These are phyloP conservation scores for Tachycineta bicolor DNA, from an alignment of 2,113 vertebrate species.

Conservation along the genomic window DNA sequence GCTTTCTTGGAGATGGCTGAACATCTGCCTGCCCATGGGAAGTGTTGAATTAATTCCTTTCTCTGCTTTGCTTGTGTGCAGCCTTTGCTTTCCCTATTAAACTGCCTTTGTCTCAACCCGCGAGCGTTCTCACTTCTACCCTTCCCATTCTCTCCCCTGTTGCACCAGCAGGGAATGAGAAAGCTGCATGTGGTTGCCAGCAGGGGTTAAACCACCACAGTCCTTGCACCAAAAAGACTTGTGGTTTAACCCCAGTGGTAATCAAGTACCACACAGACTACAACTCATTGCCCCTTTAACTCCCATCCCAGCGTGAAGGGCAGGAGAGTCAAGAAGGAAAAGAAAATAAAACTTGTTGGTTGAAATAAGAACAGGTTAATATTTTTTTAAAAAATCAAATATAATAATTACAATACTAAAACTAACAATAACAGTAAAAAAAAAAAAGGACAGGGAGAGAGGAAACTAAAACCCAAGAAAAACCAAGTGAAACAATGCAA, in stretches of 20 bases:
- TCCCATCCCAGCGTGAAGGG: neutral
- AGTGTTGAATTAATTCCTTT: neutral
- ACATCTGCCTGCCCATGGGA: neutral
- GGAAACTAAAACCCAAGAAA: neutral
- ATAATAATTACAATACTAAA: neutral
- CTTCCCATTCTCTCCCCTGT: neutral
- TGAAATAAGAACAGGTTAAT: neutral
- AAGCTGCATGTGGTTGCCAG: neutral
- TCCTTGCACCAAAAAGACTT: neutral
- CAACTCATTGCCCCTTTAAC: neutral
- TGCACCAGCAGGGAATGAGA: neutral
- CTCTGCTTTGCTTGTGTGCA: neutral
- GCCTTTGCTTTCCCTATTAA: neutral
- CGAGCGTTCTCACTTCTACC: neutral
- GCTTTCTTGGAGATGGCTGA: neutral
- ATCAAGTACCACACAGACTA: neutral
- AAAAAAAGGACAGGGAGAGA: neutral
- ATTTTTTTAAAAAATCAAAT: too few relatives aligned
- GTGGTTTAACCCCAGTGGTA: neutral
- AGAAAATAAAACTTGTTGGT: neutral
- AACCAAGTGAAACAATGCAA: neutral
- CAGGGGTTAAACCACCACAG: neutral
- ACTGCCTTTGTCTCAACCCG: neutral
- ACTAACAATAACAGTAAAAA: neutral
- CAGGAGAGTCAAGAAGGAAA: neutral